Evolutionary conservation across 1,140 invertebrate genomes (phyloP), one percentile per base, ranked within the genome.

Genomic region (Drosophila takahashii): DNA sequence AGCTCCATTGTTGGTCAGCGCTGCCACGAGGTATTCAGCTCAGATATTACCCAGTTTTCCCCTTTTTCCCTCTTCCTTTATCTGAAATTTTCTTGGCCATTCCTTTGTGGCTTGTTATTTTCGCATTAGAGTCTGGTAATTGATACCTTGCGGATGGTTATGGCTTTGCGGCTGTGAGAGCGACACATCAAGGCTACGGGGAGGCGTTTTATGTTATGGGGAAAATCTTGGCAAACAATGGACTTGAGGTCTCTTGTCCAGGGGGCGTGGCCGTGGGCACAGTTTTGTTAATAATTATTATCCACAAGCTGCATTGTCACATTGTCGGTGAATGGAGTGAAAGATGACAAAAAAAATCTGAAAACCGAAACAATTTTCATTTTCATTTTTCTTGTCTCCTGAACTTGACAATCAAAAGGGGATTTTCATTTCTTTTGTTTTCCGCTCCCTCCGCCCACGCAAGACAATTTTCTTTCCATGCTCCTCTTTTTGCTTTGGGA

Each of bases 371-470:
- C 50, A 64, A 71, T 87, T 86, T 86, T 81, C 75, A 77, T 84
- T 87, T 85, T 72, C 61, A 60, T 81, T 71, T 75, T 48, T 77
- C 53, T 59, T 65, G 42, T 57, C 60, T 53, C 27, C 62, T 87
- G 83, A 87, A 87, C 83, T 87, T 87, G 83, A 89, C 83, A 87
- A 83, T 74, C 83, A 79, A 77, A 77, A 87, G 77, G 79, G 84
- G 83, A 83, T 86, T 86, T 86, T 76, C 69, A 50, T 77, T 80
- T 64, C 51, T 70, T 85, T 73, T 61, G 56, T 69, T 79, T 73
- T 58, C 8, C 34, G 18, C 41, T 11, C 6, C 41, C 18, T 11
- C 39, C 51, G 16, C 60, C 59, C 56, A 81, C 65, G 57, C 65
- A 69, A 18, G 27, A 44, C 6, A 44, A 27, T 26, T 50, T 45